Evolutionary conservation across 2,113 vertebrate species (phyloP), one percentile per base, ranked within the genome.

Genomic region (Ailuropoda melanoleuca): DNA sequence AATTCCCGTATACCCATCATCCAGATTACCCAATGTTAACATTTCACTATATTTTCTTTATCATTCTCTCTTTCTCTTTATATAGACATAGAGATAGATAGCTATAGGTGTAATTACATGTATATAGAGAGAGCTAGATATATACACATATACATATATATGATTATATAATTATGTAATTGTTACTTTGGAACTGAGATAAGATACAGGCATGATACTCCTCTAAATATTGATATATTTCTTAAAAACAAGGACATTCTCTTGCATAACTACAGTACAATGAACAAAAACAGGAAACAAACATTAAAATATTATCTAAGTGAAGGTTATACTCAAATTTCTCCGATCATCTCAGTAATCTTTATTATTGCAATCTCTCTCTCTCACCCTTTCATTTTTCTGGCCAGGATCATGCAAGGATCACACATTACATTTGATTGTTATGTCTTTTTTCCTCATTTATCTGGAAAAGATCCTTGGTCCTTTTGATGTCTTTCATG

Each of bases 101-200:
- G 64, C 24, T 80, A 37, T 26, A 58, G 24, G 60, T 81, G 37
- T 19, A 72, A 48, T n/a, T 74, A 62, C 74, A 60, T 37, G 78
- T 6, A 81, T 48, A 29, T 1, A 62, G 21, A 66, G 43, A 58
- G 8, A 66, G 75, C 11, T 55, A 88, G 34, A 56, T 64, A 31
- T 29, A 26, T 60, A 48, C 31, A 72, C 34, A 53, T 8, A 70
- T 23, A 48, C 4, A 19, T 46, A 68, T 37, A 46, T 37, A 19
- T 82, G 21, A 70, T 43, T 88, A 9, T 77, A n/a, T 37, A 78
- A 34, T 92, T 84, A 75, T 24, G 19, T 84, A 80, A 58, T 60
- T 95, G 31, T 92, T 95, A 92, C 34, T 83, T 97, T 89, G 56
- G 34, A 80, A 62, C 55, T 31, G 19, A 68, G 29, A 83, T 95